A percentile compares a stretch with the other conserved stretches of the same genome.
phyloP scores from a whole-genome alignment of 2,113 vertebrate species.

The Sebastes schlegelii region DNA sequence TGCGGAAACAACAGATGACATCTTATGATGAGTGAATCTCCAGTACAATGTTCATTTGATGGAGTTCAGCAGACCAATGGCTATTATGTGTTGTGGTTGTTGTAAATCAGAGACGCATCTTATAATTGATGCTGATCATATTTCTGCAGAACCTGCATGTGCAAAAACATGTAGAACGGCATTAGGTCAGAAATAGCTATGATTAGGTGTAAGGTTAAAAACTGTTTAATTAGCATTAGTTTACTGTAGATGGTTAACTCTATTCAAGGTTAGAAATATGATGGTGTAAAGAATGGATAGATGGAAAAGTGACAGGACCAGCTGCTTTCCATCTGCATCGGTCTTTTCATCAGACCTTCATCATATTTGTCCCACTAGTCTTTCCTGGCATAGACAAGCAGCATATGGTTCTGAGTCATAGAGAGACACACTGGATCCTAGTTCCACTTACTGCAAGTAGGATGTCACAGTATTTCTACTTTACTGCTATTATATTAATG shows the following conservation, averaged over 20 bases:
- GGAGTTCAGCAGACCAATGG: background rate
- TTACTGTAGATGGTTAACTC: background rate
- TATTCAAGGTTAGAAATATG: background rate
- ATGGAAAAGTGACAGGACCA: background rate
- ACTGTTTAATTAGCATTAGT: background rate
- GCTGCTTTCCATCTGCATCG: constrained; percentile 1
- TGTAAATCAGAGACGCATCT: background rate
- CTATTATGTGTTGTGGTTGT: background rate
- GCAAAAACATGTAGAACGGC: too few species aligned
- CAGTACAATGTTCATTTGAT: background rate
- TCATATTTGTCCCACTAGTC: background rate
- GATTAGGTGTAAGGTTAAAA: background rate
- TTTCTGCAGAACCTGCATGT: background rate
- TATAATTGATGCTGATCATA: background rate
- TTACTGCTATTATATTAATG: background rate
- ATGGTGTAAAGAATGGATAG: background rate
- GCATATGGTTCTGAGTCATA: background rate
- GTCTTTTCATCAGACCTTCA: background rate
- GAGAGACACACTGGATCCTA: background rate
- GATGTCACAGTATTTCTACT: background rate
- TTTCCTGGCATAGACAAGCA: background rate
- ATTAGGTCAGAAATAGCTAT: background rate
- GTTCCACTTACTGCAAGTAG: background rate
- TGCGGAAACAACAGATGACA: background rate
- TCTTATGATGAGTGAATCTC: background rate